Conservation (phyloP, 2,113 vertebrate genomes). For the Chlorocebus sabaeus region DNA sequence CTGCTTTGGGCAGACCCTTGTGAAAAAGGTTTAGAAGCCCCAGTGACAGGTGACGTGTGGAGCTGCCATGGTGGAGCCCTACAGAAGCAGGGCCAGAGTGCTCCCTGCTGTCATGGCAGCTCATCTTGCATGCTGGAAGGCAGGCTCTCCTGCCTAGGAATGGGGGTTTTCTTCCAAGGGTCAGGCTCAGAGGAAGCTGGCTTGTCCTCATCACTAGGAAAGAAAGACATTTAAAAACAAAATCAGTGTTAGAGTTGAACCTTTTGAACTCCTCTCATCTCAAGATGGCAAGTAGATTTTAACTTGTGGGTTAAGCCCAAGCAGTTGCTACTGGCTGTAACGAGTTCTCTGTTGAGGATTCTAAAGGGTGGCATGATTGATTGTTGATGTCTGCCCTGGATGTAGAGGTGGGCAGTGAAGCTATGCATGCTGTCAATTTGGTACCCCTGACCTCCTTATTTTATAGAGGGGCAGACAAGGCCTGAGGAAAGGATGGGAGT, state of each 20-base stretch:
- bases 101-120: not conserved
- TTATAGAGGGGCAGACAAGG: not conserved
- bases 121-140: not conserved
- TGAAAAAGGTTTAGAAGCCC: not conserved
- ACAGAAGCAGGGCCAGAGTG: not conserved
- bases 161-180: not conserved
- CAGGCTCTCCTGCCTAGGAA: not conserved
- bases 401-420: not conserved
- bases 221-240: not conserved
- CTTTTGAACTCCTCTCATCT: not conserved
- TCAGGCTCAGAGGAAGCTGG: not conserved
- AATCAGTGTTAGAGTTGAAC: not conserved
- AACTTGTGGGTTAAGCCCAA: not conserved
- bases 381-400: not conserved
- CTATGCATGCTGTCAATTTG: rapidly evolving
- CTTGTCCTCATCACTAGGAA: not conserved
- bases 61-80: not conserved
- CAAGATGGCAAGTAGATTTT: not conserved
- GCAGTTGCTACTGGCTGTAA: not conserved
- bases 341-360: not conserved
- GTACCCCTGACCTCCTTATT: not conserved
- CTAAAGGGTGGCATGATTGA: not conserved
- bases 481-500: not conserved
- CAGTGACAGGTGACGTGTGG: not conserved
- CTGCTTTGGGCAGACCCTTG: not conserved